phyloP scores from a whole-genome alignment of 1,140 invertebrate genomes.

The Pygmarrhopalites habei region DNA sequence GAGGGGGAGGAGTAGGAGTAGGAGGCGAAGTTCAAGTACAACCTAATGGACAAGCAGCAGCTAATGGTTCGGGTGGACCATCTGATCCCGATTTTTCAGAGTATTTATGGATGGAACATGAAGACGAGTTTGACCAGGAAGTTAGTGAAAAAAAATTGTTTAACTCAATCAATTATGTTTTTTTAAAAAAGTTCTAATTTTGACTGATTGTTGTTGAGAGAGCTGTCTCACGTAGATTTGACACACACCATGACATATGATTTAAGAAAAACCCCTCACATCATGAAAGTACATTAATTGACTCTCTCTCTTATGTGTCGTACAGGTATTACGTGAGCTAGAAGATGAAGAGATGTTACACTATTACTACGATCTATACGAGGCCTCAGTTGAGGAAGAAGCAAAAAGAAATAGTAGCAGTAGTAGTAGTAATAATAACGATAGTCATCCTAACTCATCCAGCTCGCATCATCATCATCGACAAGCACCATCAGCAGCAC shows the following conservation, averaged over 20 bases:
- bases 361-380: constrained; percentile 57
- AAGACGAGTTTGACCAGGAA: constrained; percentile 80
- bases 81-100: constrained; percentile 68
- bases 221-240: too few relatives aligned
- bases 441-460: not conserved
- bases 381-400: constrained; percentile 67
- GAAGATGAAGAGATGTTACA: constrained; percentile 81
- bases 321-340: too few relatives aligned
- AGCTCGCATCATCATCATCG: not conserved
- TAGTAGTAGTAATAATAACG: not conserved
- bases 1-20: not conserved
- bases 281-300: too few relatives aligned
- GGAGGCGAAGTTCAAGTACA: not conserved
- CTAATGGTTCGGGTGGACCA: constrained; percentile 45
- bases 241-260: too few relatives aligned
- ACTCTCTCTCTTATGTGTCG: too few relatives aligned
- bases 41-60: not conserved
- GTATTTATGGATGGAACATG: constrained; percentile 86
- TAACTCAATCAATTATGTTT: not conserved
- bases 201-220: not conserved
- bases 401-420: not conserved
- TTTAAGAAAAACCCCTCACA: constrained; percentile 52
- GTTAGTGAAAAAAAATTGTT: constrained; percentile 45
- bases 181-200: not conserved
- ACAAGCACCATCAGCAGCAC: too few relatives aligned